Evolutionary conservation across 2,888 invertebrate genomes (phyloP), one percentile per base, ranked within the genome.

Genomic region (Apantesis nais): DNA sequence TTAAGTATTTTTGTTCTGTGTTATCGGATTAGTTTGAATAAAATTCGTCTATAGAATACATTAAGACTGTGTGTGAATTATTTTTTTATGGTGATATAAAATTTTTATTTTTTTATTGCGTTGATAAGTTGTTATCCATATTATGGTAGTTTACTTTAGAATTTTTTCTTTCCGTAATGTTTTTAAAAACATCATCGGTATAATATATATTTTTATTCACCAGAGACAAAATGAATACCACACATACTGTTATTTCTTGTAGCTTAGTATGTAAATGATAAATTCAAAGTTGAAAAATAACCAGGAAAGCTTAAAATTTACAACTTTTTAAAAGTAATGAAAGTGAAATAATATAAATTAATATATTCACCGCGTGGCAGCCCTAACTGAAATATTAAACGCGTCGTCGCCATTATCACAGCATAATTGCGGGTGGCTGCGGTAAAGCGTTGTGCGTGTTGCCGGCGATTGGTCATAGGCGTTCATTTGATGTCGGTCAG

Each of bases 371-470:
- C 25, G 0, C 1, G 69, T 77, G 88, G n/a, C 89, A 93, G 74
- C 93, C 93, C 93, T 93, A 77, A 68, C 71, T 78, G 77, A 85
- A 86, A 86, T 86, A 89, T 89, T 88, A 90, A 91, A 87, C 82
- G 88, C 89, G 86, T 89, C 89, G 86, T 89, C 86, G 85, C 87
- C 86, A 91, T 90, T 91, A 90, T 90, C 91, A 84, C 84, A 82
- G 83, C 83, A 86, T 91, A 89, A 91, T 91, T 90, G 88, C 85
- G 79, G 85, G 83, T 81, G 85, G 83, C 77, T 80, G 72, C 55
- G 19, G 62, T 70, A 29, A 74, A 65, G 80, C 66, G 25, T n/a
- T 52, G 82, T 75, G 55, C 34, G 41, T 34, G 77, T 22, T 79
- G 75, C 14, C 5, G 74, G 85, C 85, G 82, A 77, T 75, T 71